Evolutionary conservation across 1,140 invertebrate species (phyloP).

Genomic region (Lepidurus couesii): DNA sequence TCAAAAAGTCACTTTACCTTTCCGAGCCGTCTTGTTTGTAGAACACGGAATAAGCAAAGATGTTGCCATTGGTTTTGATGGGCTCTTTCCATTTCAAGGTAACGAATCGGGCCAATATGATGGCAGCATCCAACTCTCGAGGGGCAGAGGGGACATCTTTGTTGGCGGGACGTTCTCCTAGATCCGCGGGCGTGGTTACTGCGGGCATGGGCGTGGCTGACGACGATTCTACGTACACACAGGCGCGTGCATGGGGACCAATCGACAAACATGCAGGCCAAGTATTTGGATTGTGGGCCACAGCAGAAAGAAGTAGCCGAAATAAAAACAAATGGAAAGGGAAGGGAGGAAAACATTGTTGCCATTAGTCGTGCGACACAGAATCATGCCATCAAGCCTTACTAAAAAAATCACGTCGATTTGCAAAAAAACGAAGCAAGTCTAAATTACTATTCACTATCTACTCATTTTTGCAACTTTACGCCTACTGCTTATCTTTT

Average conservation of each 20-base stretch:
- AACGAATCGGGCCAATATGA: slow-evolving; percentile 73
- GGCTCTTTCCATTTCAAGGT: slow-evolving; percentile 77
- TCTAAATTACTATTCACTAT: background rate
- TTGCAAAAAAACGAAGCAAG: background rate
- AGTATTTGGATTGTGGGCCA: slow-evolving; percentile 2
- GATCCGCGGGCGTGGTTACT: slow-evolving; percentile 24
- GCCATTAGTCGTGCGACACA: slow-evolving; percentile 27
- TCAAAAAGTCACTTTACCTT: slow-evolving; percentile 52
- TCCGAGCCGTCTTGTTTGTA: slow-evolving; percentile 72
- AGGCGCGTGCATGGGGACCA: slow-evolving; percentile 24
- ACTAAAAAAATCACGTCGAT: background rate
- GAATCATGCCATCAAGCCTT: slow-evolving; percentile 1
- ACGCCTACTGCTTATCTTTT: too few species aligned
- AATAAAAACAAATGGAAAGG: slow-evolving; percentile 33
- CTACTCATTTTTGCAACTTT: too few species aligned
- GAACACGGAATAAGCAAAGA: slow-evolving; percentile 71
- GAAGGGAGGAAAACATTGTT: slow-evolving; percentile 6
- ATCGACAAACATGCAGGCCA: slow-evolving; percentile 23
- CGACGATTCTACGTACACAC: background rate
- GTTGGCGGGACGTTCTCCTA: slow-evolving; percentile 37
- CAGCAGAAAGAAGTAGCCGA: background rate
- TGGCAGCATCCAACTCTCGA: slow-evolving; percentile 62
- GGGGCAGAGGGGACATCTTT: slow-evolving; percentile 59
- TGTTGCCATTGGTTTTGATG: slow-evolving; percentile 55
- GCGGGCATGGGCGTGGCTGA: background rate